Evolutionary conservation across 2,797 vertebrate genomes (phyloP).

Genomic region (Squalus acanthias): DNA sequence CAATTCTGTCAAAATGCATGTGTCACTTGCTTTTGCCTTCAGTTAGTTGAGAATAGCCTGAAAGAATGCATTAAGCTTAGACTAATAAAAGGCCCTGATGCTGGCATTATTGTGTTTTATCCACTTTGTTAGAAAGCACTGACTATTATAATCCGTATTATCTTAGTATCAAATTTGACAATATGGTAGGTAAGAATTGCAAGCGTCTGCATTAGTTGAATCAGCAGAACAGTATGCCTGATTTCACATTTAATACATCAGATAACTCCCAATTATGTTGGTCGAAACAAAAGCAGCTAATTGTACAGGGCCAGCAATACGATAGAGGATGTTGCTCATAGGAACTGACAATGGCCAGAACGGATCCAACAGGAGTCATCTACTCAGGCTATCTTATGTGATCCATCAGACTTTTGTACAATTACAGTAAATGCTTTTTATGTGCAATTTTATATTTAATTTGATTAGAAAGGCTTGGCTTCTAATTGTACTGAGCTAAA

Average conservation of each 20-base stretch:
- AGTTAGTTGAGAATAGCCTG: constrained; percentile 44
- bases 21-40: constrained; percentile 44
- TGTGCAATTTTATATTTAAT: neutral
- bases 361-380: neutral
- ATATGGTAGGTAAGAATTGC: constrained; percentile 47
- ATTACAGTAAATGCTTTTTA: neutral
- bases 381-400: neutral
- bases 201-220: constrained; percentile 42
- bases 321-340: neutral
- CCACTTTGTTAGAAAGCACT: constrained; percentile 43
- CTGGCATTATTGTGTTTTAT: constrained; percentile 47
- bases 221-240: neutral
- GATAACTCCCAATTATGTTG: constrained; percentile 37
- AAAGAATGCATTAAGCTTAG: constrained; percentile 47
- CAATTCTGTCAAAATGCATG: constrained; percentile 49
- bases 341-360: neutral
- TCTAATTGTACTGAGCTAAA: neutral
- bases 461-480: neutral
- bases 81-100: constrained; percentile 48
- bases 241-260: constrained; percentile 11
- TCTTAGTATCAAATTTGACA: constrained; percentile 48
- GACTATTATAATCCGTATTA: constrained; percentile 44
- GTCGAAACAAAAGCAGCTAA: constrained; percentile 45
- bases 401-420: neutral
- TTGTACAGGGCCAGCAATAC: constrained; percentile 24